Evolutionary conservation across 1,140 invertebrate species (phyloP).

Genomic region (Tribolium madens): DNA sequence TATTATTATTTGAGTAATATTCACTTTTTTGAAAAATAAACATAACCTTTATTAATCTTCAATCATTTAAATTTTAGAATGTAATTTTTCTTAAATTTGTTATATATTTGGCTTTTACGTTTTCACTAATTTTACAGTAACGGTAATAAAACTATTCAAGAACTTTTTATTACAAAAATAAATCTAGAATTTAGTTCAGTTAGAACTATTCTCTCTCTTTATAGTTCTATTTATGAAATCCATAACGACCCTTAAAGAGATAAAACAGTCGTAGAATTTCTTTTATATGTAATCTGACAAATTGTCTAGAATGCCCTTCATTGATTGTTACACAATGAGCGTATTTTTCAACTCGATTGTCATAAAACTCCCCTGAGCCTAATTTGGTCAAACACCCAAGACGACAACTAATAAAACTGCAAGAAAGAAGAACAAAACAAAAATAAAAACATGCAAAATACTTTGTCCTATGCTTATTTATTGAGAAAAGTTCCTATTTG

Average conservation of each 20-base stretch:
- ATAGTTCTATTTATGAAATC: not conserved
- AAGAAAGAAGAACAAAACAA: not conserved
- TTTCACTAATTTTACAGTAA: too few relatives aligned
- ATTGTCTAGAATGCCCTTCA: constrained; percentile 29
- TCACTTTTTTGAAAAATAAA: too few relatives aligned
- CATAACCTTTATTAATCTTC: too few relatives aligned
- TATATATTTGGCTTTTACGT: too few relatives aligned
- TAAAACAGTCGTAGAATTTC: constrained; percentile 4
- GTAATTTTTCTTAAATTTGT: too few relatives aligned
- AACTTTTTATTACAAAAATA: not conserved
- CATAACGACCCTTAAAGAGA: not conserved
- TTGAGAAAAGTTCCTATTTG: not conserved
- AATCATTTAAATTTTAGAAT: too few relatives aligned
- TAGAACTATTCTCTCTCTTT: not conserved
- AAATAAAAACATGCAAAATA: not conserved
- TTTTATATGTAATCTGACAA: constrained; percentile 31
- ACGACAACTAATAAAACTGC: not conserved
- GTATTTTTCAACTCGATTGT: constrained; percentile 3
- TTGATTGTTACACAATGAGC: constrained; percentile 26
- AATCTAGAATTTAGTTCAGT: not conserved
- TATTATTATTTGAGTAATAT: too few relatives aligned
- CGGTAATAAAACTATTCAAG: not conserved
- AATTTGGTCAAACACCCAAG: not conserved
- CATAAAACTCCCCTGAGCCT: not conserved
- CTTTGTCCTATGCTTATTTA: too few relatives aligned